Evolutionary conservation across 2,888 invertebrate species (phyloP).

Genomic region (Drosophila eohydei): DNA sequence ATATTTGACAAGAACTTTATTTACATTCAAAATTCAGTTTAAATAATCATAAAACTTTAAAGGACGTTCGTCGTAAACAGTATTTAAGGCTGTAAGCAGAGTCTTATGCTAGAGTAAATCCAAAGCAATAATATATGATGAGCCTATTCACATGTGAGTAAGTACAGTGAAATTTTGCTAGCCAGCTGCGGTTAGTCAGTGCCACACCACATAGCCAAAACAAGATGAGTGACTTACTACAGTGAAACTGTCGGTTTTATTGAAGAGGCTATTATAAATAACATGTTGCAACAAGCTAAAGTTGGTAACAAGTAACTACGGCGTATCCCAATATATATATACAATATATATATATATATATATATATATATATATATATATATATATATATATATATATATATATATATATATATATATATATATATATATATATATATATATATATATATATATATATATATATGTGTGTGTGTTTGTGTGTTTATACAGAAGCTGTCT

Average conservation of each 20-base stretch:
- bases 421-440: neutral
- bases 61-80: too few relatives aligned
- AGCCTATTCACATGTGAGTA: neutral
- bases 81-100: neutral
- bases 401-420: neutral
- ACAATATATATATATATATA: neutral
- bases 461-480: neutral
- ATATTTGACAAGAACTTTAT: neutral
- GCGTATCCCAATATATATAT: too few relatives aligned
- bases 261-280: neutral
- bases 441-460: neutral
- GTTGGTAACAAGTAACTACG: constrained; percentile 26
- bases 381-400: neutral
- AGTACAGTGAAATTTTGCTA: neutral
- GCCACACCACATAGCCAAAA: too few relatives aligned
- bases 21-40: neutral
- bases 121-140: neutral
- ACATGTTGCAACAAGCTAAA: constrained; percentile 21
- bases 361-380: neutral
- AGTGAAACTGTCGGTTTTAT: neutral
- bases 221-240: neutral
- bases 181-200: neutral
- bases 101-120: neutral
- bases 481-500: constrained; percentile 20
- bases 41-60: neutral